Percentiles rank a stretch among this genome's conserved stretches.
Evolutionary conservation across 2,113 vertebrate species (phyloP).

Genomic region (Nesogale talazaci): DNA sequence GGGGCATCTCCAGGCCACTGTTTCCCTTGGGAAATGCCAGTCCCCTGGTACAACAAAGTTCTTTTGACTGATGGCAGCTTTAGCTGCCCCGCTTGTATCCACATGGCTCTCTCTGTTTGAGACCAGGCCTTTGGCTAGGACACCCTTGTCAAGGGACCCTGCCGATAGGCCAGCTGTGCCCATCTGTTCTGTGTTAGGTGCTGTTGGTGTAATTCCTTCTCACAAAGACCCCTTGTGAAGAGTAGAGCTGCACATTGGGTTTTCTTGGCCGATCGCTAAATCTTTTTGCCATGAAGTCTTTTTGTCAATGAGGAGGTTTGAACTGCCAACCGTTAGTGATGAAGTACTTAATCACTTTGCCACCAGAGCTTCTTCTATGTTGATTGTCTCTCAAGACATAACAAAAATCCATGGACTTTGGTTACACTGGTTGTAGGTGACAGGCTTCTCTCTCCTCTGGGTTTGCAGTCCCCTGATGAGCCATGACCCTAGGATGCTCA

Average conservation of each 20-base stretch:
- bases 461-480: not conserved
- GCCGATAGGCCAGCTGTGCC: too few relatives aligned
- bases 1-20: not conserved
- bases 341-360: not conserved
- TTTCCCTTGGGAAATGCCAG: not conserved
- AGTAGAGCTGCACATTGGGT: not conserved
- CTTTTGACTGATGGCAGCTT: not conserved
- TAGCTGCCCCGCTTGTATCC: not conserved
- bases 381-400: not conserved
- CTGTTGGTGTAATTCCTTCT: not conserved
- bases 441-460: not conserved
- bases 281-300: too few relatives aligned
- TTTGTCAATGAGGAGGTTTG: too few relatives aligned
- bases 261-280: not conserved
- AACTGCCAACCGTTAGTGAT: not conserved
- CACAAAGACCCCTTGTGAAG: not conserved
- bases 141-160: too few relatives aligned
- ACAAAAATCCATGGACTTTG: not conserved
- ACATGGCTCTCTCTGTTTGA: not conserved
- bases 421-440: not conserved
- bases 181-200: not conserved
- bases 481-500: fast-evolving
- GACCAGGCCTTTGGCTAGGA: not conserved
- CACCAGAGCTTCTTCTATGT: not conserved
- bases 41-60: not conserved